Evolutionary conservation across 2,888 invertebrate species (phyloP).

Genomic region (Noctua janthina): DNA sequence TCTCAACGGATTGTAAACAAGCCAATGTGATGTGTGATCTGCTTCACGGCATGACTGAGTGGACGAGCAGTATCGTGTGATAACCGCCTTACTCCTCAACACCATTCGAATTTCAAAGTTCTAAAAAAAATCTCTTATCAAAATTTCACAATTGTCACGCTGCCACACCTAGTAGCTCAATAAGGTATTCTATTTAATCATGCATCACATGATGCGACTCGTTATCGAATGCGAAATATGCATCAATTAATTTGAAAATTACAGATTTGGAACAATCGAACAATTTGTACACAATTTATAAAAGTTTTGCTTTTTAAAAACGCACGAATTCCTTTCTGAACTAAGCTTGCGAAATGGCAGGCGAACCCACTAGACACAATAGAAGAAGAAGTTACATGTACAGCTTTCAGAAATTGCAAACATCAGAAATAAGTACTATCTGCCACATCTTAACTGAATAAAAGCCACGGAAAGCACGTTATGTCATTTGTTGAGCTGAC

Average conservation of each 20-base stretch:
- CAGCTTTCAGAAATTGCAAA: neutral
- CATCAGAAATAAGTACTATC: neutral
- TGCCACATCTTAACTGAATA: neutral
- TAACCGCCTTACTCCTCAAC: neutral
- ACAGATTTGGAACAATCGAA: neutral
- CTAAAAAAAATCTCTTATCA: neutral
- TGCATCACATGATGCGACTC: conserved; percentile 3
- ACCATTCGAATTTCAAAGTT: neutral
- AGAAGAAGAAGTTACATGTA: neutral
- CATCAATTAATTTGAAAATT: neutral
- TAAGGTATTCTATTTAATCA: neutral
- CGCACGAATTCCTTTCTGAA: neutral
- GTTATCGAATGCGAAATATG: neutral
- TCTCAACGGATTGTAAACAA: no score
- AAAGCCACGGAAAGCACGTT: neutral
- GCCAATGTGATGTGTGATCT: no score
- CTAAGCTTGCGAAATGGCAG: neutral
- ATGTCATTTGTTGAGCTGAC: neutral
- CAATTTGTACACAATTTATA: neutral
- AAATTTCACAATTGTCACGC: neutral
- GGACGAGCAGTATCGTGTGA: no score
- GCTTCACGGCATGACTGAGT: no score
- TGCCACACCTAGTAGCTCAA: neutral
- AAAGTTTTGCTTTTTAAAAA: neutral
- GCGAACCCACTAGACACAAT: neutral